Evolutionary conservation across 2,888 invertebrate genomes (phyloP).

Genomic region (Neoascia interrupta): DNA sequence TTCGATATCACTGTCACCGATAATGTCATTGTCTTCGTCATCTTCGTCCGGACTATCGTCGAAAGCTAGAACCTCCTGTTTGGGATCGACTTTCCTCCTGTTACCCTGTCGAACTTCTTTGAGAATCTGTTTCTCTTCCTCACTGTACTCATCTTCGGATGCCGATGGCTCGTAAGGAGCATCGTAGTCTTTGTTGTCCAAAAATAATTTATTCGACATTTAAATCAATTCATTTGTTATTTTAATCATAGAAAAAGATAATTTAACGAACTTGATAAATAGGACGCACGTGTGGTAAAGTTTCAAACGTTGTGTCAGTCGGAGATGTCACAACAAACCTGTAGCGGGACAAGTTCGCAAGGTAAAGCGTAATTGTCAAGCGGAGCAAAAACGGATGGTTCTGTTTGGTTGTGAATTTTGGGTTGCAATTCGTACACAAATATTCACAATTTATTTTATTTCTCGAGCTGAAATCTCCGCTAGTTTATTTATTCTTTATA

Average conservation of each 20-base stretch:
- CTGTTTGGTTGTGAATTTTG: no score
- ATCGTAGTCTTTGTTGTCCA: conserved; percentile 72
- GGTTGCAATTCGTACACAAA: no score
- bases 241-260: neutral
- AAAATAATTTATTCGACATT: conserved; percentile 74
- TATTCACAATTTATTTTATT: no score
- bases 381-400: no score
- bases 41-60: conserved; percentile 77
- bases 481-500: no score
- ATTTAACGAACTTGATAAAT: neutral
- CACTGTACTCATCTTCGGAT: conserved; percentile 87
- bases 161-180: conserved; percentile 84
- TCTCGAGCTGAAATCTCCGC: no score
- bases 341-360: neutral
- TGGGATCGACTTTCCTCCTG: conserved; percentile 80
- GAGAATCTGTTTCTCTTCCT: conserved; percentile 83
- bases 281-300: conserved; percentile 21
- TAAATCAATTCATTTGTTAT: conserved; percentile 14
- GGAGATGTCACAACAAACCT: neutral
- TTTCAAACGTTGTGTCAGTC: conserved; percentile 11
- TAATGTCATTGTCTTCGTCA: conserved; percentile 80
- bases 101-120: conserved; percentile 82
- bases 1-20: conserved; percentile 88
- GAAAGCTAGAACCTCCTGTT: conserved; percentile 85
- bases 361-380: no score